phyloP scores from a whole-genome alignment of 2,113 vertebrate species.

The Taxidea taxus region DNA sequence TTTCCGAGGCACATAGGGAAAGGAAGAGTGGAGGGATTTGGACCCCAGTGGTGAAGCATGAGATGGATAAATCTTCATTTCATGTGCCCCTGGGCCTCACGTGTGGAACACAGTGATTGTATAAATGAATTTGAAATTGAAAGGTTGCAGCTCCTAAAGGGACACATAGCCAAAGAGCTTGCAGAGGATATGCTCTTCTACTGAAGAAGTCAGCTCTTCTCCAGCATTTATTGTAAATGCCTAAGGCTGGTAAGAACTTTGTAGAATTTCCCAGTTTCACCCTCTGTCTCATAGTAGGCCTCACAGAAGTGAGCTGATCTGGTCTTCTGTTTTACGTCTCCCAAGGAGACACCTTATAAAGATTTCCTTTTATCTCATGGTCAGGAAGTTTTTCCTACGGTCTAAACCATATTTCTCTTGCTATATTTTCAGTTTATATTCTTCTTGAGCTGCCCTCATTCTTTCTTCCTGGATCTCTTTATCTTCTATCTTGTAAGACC shows the following conservation, averaged over 20 bases:
- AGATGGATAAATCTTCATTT: not conserved
- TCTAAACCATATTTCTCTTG: not conserved
- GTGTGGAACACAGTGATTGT: not conserved
- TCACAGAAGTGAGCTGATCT: not conserved
- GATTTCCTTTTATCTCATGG: not conserved
- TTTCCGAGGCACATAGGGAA: not conserved
- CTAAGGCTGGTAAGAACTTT: not conserved
- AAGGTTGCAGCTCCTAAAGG: not conserved
- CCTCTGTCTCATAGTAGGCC: not conserved
- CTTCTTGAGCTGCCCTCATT: constrained; percentile 32
- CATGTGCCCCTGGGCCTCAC: not conserved
- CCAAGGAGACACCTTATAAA: constrained; percentile 10
- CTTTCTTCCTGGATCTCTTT: not conserved
- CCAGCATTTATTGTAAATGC: not conserved
- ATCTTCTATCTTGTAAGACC: constrained; percentile 32
- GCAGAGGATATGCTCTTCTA: not conserved
- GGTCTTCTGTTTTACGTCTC: not conserved
- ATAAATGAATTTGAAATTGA: not conserved
- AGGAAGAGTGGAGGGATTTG: not conserved
- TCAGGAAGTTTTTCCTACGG: not conserved
- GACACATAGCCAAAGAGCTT: not conserved
- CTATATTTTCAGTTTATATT: not conserved
- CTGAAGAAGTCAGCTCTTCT: not conserved
- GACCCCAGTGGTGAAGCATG: not conserved
- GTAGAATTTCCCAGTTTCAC: not conserved